phyloP scores from a whole-genome alignment of 2,113 vertebrate species.

The Nipponia nippon region DNA sequence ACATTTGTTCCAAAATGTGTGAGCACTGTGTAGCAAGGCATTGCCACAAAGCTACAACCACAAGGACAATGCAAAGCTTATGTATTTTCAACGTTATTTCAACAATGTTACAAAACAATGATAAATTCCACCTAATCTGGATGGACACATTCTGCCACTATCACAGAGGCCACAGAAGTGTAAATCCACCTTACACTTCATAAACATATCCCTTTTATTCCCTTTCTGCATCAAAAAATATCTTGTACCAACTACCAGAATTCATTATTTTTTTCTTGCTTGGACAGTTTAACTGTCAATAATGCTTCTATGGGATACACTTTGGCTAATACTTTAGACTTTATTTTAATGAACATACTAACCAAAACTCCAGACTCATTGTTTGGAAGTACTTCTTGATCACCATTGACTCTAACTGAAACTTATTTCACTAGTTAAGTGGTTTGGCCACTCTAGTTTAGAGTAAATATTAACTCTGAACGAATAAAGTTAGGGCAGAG shows the following conservation, averaged over 20 bases:
- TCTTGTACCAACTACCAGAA: background rate
- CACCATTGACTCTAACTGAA: background rate
- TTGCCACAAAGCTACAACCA: background rate
- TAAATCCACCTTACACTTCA: background rate
- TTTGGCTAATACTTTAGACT: background rate
- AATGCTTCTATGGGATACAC: background rate
- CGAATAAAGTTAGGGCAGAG: background rate
- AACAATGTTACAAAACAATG: fast-evolving
- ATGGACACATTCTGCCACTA: background rate
- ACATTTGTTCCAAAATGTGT: background rate
- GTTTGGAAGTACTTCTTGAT: background rate
- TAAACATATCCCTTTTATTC: background rate
- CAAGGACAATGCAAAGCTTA: background rate
- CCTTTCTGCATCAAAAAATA: background rate
- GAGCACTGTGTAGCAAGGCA: background rate
- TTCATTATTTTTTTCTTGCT: background rate
- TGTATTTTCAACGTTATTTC: no score
- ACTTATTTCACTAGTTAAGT: background rate
- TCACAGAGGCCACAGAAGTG: background rate
- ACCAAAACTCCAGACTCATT: background rate
- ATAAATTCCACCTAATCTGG: background rate
- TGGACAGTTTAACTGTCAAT: background rate
- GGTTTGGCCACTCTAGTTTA: background rate
- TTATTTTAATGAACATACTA: background rate
- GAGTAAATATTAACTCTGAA: background rate